Evolutionary conservation across 2,113 vertebrate genomes (phyloP).

Genomic region (Pipra filicauda): DNA sequence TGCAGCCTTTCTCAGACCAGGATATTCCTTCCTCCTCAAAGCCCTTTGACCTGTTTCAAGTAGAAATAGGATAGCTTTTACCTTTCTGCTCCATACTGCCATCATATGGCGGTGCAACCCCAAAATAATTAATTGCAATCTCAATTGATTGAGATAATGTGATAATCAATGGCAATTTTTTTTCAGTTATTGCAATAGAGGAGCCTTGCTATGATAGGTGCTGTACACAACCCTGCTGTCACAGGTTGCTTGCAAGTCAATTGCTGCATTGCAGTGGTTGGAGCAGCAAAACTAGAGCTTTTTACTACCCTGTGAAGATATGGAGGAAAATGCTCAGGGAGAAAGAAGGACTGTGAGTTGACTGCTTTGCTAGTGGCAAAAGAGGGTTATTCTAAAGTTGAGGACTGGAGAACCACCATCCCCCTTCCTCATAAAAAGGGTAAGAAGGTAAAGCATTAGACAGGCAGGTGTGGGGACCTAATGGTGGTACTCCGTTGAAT

Average conservation of each 20-base stretch:
- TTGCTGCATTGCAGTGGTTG: slow-evolving; percentile 29
- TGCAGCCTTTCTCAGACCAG: not conserved
- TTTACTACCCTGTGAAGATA: not conserved
- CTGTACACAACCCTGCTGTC: not conserved
- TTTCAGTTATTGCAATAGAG: not conserved
- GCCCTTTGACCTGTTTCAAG: not conserved
- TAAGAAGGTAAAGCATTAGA: not conserved
- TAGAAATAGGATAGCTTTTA: not conserved
- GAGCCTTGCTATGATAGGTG: not conserved
- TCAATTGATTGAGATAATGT: not conserved
- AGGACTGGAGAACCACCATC: not conserved
- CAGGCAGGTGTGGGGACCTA: not conserved
- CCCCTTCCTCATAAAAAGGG: not conserved
- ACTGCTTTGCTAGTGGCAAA: not conserved
- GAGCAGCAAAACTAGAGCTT: not conserved
- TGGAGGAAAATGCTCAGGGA: not conserved
- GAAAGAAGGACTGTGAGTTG: not conserved
- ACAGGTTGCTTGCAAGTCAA: not conserved
- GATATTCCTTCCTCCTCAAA: not conserved
- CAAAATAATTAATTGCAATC: not conserved
- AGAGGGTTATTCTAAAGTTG: not conserved
- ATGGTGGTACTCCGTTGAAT: not conserved
- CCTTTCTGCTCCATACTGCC: not conserved
- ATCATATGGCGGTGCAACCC: not conserved
- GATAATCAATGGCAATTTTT: not conserved